Evolutionary conservation across 2,888 invertebrate genomes (phyloP), one percentile per base, ranked within the genome.

Genomic region (Hirudinaria manillensis): DNA sequence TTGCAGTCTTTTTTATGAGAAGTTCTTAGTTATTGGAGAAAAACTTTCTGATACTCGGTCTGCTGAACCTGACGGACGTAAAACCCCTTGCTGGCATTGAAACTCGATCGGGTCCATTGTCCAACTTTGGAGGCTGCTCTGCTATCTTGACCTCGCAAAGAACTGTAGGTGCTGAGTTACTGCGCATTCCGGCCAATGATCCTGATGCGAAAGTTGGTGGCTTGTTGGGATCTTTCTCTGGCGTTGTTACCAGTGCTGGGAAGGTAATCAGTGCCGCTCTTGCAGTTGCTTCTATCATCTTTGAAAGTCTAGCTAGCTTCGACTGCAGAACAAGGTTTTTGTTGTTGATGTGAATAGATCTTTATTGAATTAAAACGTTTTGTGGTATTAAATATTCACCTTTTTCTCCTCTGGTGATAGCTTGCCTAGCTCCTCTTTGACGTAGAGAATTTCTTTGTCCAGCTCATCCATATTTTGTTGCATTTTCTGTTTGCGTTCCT

Each of bases 231-330:
- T 45, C 16, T 45, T 3, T 45, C 45, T 45, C 4, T 45, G 45
- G 27, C 55, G 29, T 6, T 7, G 53, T 21, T 24, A 51, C 56
- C 2, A 55, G 6, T 16, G 38, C 53, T 72, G 72, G 72, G 72
- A 27, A 72, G 32, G 72, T 55, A 2, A 72, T n/a, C 24, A 72
- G 29, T 24, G 72, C 72, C 27, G 72, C 72, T 27, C 72, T 53
- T 19, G 72, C 72, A 4, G 72, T 72, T 32, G 72, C 72, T 32
- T 72, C 72, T 27, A 72, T 72, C 56, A 72, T 72, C 27, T 72
- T 72, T 24, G 72, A 72, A 0, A 72, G 32, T 51, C 72, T 51
- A n/a, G 38, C 51, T 21, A 45, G 38, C 21, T 51, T 32, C n/a
- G 27, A 51, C 72, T 72, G 72, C 1, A 70, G 16, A 21, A 38